Evolutionary conservation across 1,140 invertebrate genomes (phyloP).

Genomic region (Hylaeus volcanicus): DNA sequence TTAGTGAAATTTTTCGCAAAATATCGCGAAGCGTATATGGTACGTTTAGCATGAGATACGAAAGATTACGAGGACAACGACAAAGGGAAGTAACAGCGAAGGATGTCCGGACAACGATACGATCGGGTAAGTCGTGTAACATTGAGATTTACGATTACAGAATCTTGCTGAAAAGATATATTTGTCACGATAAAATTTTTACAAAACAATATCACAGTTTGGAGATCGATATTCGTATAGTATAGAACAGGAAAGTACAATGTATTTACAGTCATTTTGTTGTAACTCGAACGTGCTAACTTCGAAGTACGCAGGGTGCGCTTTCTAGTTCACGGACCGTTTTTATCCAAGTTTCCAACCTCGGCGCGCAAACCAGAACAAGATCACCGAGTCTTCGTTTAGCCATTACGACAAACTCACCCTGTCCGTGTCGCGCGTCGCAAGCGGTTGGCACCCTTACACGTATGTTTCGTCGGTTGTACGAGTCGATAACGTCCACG

Average conservation of each 20-base stretch:
- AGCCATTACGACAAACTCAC: conserved; percentile 91
- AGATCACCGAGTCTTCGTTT: conserved; percentile 86
- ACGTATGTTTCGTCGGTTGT: conserved; percentile 66
- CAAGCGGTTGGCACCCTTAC: conserved; percentile 85
- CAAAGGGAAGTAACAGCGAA: too few relatives aligned
- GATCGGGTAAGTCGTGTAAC: too few relatives aligned
- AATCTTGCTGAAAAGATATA: conserved; percentile 18
- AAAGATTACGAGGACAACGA: too few relatives aligned
- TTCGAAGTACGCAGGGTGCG: conserved; percentile 85
- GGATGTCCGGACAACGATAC: too few relatives aligned
- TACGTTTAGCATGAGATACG: too few relatives aligned
- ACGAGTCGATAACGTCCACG: background rate
- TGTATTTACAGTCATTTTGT: conserved; percentile 65
- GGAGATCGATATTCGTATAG: conserved; percentile 76
- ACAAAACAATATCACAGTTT: conserved; percentile 81
- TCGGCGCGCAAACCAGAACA: conserved; percentile 87
- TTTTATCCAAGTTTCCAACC: conserved; percentile 85
- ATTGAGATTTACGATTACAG: background rate
- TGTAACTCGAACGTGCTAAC: conserved; percentile 63
- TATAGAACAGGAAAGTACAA: conserved; percentile 60
- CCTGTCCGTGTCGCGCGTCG: conserved; percentile 85
- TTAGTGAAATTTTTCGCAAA: background rate
- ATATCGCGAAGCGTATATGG: background rate
- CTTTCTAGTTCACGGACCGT: conserved; percentile 83
- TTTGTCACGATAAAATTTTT: conserved; percentile 40